Evolutionary conservation across 23 tunicate species (phyloP).

Genomic region (Styela plicata): DNA sequence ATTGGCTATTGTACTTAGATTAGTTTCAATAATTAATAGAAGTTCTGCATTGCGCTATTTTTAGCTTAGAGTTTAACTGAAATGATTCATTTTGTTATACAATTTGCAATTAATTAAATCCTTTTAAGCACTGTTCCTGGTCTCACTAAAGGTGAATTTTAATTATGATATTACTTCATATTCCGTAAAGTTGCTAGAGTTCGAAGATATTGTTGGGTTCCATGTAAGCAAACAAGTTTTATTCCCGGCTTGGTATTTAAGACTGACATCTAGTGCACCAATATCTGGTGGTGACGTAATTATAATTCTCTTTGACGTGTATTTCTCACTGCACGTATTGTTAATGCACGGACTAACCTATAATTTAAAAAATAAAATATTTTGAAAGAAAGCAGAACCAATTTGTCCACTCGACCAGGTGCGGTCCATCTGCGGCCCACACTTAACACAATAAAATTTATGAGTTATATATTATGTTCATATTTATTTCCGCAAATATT

Average conservation of each 20-base stretch:
- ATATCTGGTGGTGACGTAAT: neutral
- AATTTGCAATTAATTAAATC: neutral
- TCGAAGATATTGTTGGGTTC: neutral
- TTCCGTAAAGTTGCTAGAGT: neutral
- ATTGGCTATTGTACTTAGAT: neutral
- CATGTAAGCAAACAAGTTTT: neutral
- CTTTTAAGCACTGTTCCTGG: no score
- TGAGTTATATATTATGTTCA: neutral
- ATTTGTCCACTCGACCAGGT: no score
- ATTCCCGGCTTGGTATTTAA: neutral
- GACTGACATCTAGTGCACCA: neutral
- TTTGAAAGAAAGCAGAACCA: no score
- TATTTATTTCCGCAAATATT: neutral
- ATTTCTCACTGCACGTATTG: neutral
- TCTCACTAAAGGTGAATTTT: no score
- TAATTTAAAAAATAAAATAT: no score
- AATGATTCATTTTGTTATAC: neutral
- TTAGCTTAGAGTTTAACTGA: no score
- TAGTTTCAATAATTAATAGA: neutral
- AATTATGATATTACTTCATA: neutral
- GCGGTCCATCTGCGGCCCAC: no score
- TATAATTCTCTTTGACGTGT: neutral
- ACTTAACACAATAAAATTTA: neutral
- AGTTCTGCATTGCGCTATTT: neutral
- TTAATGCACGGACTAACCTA: neutral